Percentiles rank a stretch among this genome's conserved stretches.
Evolutionary conservation across 2,888 invertebrate genomes (phyloP).

Genomic region (Dorcus parallelipipedus): DNA sequence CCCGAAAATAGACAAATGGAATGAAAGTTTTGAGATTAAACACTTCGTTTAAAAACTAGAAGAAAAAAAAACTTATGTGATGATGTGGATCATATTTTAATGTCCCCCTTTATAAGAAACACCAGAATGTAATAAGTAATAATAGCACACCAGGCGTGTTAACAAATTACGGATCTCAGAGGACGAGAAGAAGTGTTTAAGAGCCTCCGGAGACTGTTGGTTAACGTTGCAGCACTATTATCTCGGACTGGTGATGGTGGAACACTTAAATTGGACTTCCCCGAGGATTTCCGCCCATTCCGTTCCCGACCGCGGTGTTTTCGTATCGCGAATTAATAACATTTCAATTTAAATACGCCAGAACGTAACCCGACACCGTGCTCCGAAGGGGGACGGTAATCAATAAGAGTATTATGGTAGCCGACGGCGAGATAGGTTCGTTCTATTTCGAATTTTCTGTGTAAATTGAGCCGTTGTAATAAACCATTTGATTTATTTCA

Average conservation of each 20-base stretch:
- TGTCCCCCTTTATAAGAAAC: too few relatives aligned
- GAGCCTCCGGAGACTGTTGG: constrained; percentile 6
- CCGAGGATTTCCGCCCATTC: constrained; percentile 16
- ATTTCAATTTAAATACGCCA: constrained; percentile 19
- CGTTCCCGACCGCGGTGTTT: constrained; percentile 15
- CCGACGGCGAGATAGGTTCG: background rate
- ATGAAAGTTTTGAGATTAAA: too few relatives aligned
- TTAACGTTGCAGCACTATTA: constrained; percentile 4
- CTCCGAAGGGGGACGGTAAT: constrained; percentile 16
- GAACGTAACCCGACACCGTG: constrained; percentile 14
- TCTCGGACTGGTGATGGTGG: constrained; percentile 1
- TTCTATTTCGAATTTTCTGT: background rate
- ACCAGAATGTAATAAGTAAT: too few relatives aligned
- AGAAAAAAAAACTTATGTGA: too few relatives aligned
- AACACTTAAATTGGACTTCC: constrained; percentile 10
- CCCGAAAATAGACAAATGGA: too few relatives aligned
- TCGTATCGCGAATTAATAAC: constrained; percentile 20
- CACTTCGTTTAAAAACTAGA: too few relatives aligned
- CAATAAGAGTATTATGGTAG: constrained; percentile 10
- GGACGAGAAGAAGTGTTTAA: constrained; percentile 9
- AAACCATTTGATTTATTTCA: too few relatives aligned
- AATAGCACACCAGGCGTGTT: too few relatives aligned
- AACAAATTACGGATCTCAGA: constrained; percentile 4
- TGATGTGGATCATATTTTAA: too few relatives aligned
- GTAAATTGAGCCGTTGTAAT: background rate